Base-by-base conservation (phyloP, 2,797 vertebrate genomes). In the Morelia viridis region DNA sequence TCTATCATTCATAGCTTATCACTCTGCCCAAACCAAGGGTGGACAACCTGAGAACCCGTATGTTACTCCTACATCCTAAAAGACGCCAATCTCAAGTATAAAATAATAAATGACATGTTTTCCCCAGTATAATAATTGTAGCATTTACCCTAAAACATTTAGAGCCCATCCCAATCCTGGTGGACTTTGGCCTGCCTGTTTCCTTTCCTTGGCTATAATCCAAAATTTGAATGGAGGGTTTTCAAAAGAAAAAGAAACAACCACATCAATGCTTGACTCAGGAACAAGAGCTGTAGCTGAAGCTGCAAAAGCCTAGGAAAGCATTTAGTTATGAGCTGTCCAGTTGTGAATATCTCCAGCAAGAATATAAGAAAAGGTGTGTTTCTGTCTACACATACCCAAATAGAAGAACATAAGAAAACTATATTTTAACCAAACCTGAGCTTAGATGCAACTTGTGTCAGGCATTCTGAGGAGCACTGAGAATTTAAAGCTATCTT, bases 401-500 rank as follows among this genome's bases (percentile, higher is more conserved):
- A 4, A 80, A 80, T 80, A 80, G 46, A 80, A 80, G 22, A 24
- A 80, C 85, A 50, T 26, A 76, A 22, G 89, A 95, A 93, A 94
- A 76, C 87, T 84, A 68, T 11, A 22, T 1, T 62, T 88, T 87
- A 35, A 95, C 91, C 88, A 95, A 95, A 94, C 65, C 35, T 31
- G 0, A 7, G 76, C 84, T 87, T 85, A 61, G 87, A 6, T 1
- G 26, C 9, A 86, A 91, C 89, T 41, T 90, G 5, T 89, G 3
- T 2, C 28, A 94, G 56, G 68, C 65, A 87, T 64, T 4, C 35
- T 93, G 96, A 92, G 24, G 89, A 94, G 93, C 88, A 85, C 0
- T n/a, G 87, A 92, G 84, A 94, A n/a, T 11, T 64, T 95, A 96
- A 92, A n/a, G 19, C 28, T 0, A 9, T 31, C 87, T 94, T 65